A percentile compares a stretch with the other conserved stretches of the same genome.
phyloP scores from a whole-genome alignment of 2,113 vertebrate genomes.

The Pollimyrus isidori region DNA sequence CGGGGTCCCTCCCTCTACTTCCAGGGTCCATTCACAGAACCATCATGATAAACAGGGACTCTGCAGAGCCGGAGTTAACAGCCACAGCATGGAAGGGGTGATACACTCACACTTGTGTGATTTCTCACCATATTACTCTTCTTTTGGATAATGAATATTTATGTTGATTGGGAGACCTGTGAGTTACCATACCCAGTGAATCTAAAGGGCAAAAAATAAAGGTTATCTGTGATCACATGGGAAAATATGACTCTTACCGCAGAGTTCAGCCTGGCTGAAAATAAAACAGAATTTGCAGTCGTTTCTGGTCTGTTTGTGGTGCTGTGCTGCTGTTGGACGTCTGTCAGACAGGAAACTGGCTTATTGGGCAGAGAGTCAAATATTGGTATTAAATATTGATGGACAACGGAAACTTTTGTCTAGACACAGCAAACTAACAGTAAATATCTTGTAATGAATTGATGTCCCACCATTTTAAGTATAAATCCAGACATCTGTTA shows the following conservation, averaged over 20 bases:
- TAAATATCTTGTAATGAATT: background rate
- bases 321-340: background rate
- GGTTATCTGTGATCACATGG: background rate
- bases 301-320: background rate
- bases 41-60: background rate
- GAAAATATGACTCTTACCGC: background rate
- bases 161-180: background rate
- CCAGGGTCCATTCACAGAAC: background rate
- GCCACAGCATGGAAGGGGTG: background rate
- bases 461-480: background rate
- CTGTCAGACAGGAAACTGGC: background rate
- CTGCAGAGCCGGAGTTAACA: background rate
- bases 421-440: background rate
- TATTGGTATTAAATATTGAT: background rate
- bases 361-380: background rate
- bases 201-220: background rate
- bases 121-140: background rate
- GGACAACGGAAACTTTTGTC: background rate
- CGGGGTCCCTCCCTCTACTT: background rate
- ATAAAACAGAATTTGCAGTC: background rate
- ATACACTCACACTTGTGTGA: background rate
- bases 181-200: background rate
- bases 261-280: background rate
- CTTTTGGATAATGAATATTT: background rate
- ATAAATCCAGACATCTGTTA: background rate